Evolutionary conservation across 2,797 vertebrate species (phyloP), one percentile per base, ranked within the genome.

Genomic region (Micropoecilia bifurca): DNA sequence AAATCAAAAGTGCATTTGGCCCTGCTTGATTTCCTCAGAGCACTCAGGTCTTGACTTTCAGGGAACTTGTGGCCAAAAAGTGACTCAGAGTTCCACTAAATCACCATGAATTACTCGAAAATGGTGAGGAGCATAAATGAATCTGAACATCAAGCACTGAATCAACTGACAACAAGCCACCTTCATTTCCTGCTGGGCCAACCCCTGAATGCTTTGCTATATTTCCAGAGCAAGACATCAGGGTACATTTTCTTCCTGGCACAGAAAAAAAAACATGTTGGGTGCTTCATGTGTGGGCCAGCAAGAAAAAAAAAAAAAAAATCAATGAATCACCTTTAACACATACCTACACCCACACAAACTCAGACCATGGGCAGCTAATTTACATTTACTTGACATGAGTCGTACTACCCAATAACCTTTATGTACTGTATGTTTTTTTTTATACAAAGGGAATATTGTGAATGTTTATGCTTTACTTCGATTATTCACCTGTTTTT

Each of bases 41-140:
- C 78, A 77, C 84, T 88, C 81, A 82, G 84, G 85, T 85, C 80
- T 50, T 39, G 75, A 78, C 80, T 90, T 92, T 83, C 89, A 86
- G 41, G 2, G 20, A 83, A 73, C 45, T 55, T 0, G 10, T 45
- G 75, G 87, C 90, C 90, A 93, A 90, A 82, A 80, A 79, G 78
- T 90, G 89, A 92, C 87, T 91, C 90, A 90, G 82, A 68, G 74
- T 88, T 90, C 80, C 77, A 75, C 87, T 76, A 79, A 82, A 91
- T 93, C 89, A 88, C 41, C 0, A 12, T 4, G 80, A 90, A 89
- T 91, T 84, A 85, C 75, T 75, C 68, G 71, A 85, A 86, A 89
- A 86, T 73, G 20, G 72, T 18, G 77, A 85, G 50, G 71, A 85
- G 82, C 73, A 75, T 88, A 90, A 88, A 90, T 89, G 75, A 87